Percentiles rank a stretch among this genome's conserved stretches.
Evolutionary conservation across 2,888 invertebrate genomes (phyloP).

Genomic region (Ypsolopha scabrella): DNA sequence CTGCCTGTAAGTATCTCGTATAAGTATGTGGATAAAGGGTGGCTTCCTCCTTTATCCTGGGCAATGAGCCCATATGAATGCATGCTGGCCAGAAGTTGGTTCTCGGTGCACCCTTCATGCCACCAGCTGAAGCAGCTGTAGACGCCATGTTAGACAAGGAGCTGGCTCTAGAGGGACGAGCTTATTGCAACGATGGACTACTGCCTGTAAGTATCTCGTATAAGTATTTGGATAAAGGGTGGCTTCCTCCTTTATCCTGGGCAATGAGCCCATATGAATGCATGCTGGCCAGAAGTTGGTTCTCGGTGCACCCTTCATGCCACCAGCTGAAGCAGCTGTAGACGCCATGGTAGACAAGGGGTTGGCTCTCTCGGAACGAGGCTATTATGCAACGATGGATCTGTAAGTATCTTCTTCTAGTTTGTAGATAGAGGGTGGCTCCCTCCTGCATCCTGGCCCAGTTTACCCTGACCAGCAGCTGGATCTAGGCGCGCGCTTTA

Average conservation of each 20-base stretch:
- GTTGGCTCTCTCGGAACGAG: conserved; percentile 74
- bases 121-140: conserved; percentile 79
- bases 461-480: conserved; percentile 86
- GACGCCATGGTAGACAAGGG: conserved; percentile 77
- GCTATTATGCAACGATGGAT: conserved; percentile 73
- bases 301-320: conserved; percentile 84
- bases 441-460: conserved; percentile 85
- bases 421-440: conserved; percentile 81
- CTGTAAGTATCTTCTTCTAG: conserved; percentile 75
- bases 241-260: conserved; percentile 77
- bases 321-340: conserved; percentile 79
- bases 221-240: conserved; percentile 4
- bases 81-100: conserved; percentile 86
- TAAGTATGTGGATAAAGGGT: conserved; percentile 4
- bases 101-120: conserved; percentile 84
- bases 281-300: conserved; percentile 86
- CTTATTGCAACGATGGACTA: conserved; percentile 73
- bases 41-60: conserved; percentile 75
- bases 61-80: too few species aligned
- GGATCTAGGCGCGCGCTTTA: conserved; percentile 84
- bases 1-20: conserved; percentile 72
- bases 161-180: conserved; percentile 74
- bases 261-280: too few species aligned
- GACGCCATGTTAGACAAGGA: conserved; percentile 77
- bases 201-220: conserved; percentile 71